Evolutionary conservation across 2,797 vertebrate species (phyloP).

Genomic region (Halcyon badia): DNA sequence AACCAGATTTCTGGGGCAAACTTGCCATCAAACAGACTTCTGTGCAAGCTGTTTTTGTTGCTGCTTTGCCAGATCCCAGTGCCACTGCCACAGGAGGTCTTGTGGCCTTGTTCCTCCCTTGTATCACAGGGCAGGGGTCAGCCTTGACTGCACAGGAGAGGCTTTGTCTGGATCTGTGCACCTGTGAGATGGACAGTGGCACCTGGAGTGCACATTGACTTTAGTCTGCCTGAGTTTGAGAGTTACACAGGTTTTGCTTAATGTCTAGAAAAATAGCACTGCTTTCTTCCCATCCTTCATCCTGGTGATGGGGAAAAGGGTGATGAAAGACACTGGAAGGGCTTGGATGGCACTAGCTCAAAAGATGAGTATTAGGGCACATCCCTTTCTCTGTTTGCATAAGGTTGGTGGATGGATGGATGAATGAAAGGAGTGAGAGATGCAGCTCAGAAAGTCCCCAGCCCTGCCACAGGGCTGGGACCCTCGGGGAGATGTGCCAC

Average conservation of each 20-base stretch:
- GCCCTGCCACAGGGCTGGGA: not conserved
- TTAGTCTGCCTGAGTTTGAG: not conserved
- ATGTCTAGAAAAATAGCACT: not conserved
- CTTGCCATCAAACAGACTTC: not conserved
- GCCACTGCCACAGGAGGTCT: not conserved
- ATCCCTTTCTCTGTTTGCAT: not conserved
- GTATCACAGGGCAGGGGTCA: not conserved
- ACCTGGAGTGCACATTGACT: not conserved
- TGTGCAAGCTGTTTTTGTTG: not conserved
- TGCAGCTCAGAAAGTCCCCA: not conserved
- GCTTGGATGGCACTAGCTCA: not conserved
- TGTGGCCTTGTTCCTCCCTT: not conserved
- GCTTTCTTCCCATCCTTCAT: not conserved
- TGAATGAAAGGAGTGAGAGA: not conserved
- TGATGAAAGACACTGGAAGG: not conserved
- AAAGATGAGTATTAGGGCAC: not conserved
- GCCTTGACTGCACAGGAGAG: not conserved
- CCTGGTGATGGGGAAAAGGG: not conserved
- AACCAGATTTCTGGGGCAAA: not conserved
- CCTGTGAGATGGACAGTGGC: not conserved
- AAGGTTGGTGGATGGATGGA: not conserved
- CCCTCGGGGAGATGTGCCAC: fast-evolving
- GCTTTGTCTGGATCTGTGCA: not conserved
- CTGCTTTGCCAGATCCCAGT: not conserved
- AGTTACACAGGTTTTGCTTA: not conserved